Evolutionary conservation across 2,888 invertebrate species (phyloP).

Genomic region (Drosophila anomelani): DNA sequence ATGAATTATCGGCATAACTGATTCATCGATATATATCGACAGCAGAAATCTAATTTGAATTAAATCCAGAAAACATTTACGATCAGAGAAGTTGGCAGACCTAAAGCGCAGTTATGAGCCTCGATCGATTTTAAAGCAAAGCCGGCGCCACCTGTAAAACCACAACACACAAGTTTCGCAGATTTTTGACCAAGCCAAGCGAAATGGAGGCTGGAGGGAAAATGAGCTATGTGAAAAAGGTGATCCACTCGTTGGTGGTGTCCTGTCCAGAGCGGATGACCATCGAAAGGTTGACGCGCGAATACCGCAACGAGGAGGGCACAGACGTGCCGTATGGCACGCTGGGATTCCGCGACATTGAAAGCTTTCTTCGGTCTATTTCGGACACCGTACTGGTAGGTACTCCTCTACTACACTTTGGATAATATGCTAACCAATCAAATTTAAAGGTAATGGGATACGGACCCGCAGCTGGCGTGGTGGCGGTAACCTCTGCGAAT

Average conservation of each 20-base stretch:
- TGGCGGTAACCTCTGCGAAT: conserved; percentile 58
- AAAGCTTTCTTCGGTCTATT: conserved; percentile 75
- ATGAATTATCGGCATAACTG: no score
- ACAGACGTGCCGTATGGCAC: conserved; percentile 61
- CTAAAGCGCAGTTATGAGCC: not conserved
- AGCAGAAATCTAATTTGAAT: not conserved
- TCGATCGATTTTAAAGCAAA: conserved; percentile 4
- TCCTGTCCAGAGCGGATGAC: conserved; percentile 73
- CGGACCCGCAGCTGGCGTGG: conserved; percentile 70
- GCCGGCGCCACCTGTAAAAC: not conserved
- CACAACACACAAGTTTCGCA: no score
- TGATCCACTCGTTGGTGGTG: conserved; percentile 77
- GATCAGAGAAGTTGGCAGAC: not conserved
- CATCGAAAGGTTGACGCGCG: conserved; percentile 64
- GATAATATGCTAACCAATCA: not conserved
- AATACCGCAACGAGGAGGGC: conserved; percentile 73
- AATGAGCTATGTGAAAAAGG: conserved; percentile 61
- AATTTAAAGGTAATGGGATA: conserved; percentile 64
- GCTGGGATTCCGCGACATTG: conserved; percentile 71
- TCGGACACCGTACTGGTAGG: conserved; percentile 74
- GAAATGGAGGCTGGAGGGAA: conserved; percentile 7
- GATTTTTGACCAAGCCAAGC: not conserved
- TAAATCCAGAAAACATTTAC: no score
- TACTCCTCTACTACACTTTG: no score
- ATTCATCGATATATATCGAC: not conserved